A percentile compares a stretch with the other conserved stretches of the same genome.
Evolutionary conservation across 2,888 invertebrate genomes (phyloP).

Genomic region (Petrolisthes manimaculis): DNA sequence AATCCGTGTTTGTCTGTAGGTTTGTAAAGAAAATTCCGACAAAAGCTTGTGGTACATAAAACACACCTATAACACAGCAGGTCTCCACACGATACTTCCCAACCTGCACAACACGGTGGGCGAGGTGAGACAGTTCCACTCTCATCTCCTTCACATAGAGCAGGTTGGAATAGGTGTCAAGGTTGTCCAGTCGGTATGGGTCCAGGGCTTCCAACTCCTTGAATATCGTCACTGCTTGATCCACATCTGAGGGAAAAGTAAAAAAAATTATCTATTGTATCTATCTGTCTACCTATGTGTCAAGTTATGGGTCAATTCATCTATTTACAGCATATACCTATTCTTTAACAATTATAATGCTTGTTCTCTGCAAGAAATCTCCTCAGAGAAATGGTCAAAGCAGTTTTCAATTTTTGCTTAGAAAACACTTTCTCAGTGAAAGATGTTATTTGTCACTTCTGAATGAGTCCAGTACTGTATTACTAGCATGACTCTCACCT

Average conservation of each 20-base stretch:
- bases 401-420: too few relatives aligned
- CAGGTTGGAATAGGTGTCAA: slow-evolving; percentile 96
- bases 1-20: too few relatives aligned
- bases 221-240: slow-evolving; percentile 87
- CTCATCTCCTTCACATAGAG: slow-evolving; percentile 93
- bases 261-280: neutral
- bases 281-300: neutral
- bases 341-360: too few relatives aligned
- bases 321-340: too few relatives aligned
- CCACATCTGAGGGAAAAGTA: slow-evolving; percentile 78
- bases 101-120: slow-evolving; percentile 86
- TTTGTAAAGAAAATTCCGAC: too few relatives aligned
- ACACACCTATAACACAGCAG: slow-evolving; percentile 93
- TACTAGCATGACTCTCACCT: slow-evolving; percentile 73
- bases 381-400: too few relatives aligned
- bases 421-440: too few relatives aligned
- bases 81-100: slow-evolving; percentile 98
- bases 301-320: too few relatives aligned
- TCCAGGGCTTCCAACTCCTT: slow-evolving; percentile 85
- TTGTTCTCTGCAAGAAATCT: too few relatives aligned
- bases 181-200: slow-evolving; percentile 93
- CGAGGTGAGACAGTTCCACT: slow-evolving; percentile 91
- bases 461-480: too few relatives aligned
- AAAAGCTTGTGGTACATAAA: slow-evolving; percentile 6
- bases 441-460: too few relatives aligned